These are phyloP conservation scores for Nomada fucata DNA, from an alignment of 2,888 invertebrate genomes.

Conservation along the genomic window DNA sequence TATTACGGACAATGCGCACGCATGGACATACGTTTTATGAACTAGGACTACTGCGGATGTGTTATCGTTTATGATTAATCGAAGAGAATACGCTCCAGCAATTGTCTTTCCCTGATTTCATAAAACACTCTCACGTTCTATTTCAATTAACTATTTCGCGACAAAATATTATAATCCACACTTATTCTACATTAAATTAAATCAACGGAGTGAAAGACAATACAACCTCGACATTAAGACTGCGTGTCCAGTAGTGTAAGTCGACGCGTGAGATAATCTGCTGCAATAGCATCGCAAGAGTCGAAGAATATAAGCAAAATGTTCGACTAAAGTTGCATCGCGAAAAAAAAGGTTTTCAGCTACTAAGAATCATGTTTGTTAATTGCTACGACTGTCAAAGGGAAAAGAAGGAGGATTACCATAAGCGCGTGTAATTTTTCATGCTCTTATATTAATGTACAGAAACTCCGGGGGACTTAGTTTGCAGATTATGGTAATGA, in stretches of 20 bases:
- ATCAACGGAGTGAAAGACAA: neutral
- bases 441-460: slow-evolving; percentile 49
- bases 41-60: too few relatives aligned
- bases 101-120: too few relatives aligned
- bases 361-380: neutral
- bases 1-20: too few relatives aligned
- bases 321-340: neutral
- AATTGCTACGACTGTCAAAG: neutral
- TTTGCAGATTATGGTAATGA: slow-evolving; percentile 71
- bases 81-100: too few relatives aligned
- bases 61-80: too few relatives aligned
- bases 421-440: slow-evolving; percentile 36
- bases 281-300: neutral
- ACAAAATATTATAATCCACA: too few relatives aligned
- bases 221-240: neutral
- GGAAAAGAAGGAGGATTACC: neutral
- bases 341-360: too few relatives aligned
- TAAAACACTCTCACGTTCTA: too few relatives aligned
- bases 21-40: too few relatives aligned
- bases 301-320: too few relatives aligned
- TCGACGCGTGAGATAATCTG: neutral
- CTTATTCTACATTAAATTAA: too few relatives aligned
- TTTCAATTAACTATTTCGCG: too few relatives aligned
- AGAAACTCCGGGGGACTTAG: slow-evolving; percentile 38
- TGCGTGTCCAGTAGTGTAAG: neutral